Evolutionary conservation across 2,113 vertebrate genomes (phyloP), one percentile per base, ranked within the genome.

Genomic region (Catharus minimus): DNA sequence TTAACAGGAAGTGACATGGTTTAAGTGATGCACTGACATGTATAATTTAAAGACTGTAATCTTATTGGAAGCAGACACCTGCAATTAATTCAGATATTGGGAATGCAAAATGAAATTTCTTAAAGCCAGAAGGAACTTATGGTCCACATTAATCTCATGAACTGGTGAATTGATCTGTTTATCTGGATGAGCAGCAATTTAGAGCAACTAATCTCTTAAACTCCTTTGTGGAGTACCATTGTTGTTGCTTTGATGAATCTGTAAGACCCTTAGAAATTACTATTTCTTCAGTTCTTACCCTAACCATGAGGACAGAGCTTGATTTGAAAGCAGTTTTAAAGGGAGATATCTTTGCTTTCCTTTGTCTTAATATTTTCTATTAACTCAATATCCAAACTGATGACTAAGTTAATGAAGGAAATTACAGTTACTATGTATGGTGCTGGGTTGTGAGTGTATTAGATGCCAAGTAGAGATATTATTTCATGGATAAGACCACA

Each of bases 71-170:
- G 47, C 56, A 96, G 94, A 97, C 89, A 96, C 93, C 82, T 96
- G 86, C 72, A 97, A 95, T 97, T 96, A 97, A 97, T 97, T 97
- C 85, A 82, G 85, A 86, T 94, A 82, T 60, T 89, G 44, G 66
- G 74, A 96, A 95, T 93, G 94, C 86, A 93, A 94, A 95, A 96
- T 92, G 53, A 96, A 96, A 88, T n/a, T 75, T n/a, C 92, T 93
- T 90, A 93, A 97, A 97, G 64, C n/a, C 90, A 94, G 93, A 94
- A 96, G 72, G 81, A 91, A 74, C 75, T 82, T 91, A 80, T 57
- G 56, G 91, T 84, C 66, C 69, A 61, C 49, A 90, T 95, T 92
- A 94, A 88, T 22, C 73, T 86, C 33, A 43, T 79, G 81, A 94
- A 60, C 36, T 49, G n/a, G 49, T 79, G 65, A 81, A 81, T 91